phyloP scores from a whole-genome alignment of 64 coral and sea anemone species.

The Catalaphyllia jardinei region DNA sequence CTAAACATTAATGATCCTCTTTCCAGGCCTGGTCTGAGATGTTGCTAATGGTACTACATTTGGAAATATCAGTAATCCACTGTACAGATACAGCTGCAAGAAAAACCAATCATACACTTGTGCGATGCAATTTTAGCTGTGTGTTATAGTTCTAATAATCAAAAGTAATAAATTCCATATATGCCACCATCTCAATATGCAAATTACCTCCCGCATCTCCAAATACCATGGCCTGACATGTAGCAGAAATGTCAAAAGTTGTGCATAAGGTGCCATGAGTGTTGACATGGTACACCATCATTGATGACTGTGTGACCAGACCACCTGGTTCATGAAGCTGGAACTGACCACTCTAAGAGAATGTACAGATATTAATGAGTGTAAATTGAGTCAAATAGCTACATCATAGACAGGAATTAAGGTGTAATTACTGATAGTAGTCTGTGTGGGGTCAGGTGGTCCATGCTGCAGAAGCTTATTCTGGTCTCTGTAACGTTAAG shows the following conservation, averaged over 20 bases:
- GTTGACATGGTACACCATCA: constrained; percentile 95
- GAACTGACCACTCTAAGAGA: constrained; percentile 74
- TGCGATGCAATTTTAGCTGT: no score
- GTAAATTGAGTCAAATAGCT: neutral
- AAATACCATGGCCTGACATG: constrained; percentile 86
- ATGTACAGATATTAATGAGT: neutral
- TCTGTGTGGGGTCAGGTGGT: neutral
- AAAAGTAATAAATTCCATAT: no score
- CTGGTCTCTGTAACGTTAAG: neutral
- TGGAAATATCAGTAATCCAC: no score
- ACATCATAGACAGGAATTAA: neutral
- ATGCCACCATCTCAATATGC: neutral
- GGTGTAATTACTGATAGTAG: neutral
- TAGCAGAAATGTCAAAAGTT: constrained; percentile 87
- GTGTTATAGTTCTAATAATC: no score
- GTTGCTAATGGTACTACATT: no score
- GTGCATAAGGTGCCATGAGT: constrained; percentile 84
- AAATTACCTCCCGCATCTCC: constrained; percentile 87
- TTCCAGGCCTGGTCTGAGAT: no score
- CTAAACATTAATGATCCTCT: no score
- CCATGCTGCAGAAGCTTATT: no score
- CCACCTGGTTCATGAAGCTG: constrained; percentile 89
- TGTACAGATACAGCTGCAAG: no score
- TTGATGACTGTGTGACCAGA: constrained; percentile 77
- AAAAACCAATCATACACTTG: no score